A percentile compares a stretch with the other conserved stretches of the same genome.
Conservation (phyloP, 64 coral and sea anemone genomes). For the Pachyseris speciosa region DNA sequence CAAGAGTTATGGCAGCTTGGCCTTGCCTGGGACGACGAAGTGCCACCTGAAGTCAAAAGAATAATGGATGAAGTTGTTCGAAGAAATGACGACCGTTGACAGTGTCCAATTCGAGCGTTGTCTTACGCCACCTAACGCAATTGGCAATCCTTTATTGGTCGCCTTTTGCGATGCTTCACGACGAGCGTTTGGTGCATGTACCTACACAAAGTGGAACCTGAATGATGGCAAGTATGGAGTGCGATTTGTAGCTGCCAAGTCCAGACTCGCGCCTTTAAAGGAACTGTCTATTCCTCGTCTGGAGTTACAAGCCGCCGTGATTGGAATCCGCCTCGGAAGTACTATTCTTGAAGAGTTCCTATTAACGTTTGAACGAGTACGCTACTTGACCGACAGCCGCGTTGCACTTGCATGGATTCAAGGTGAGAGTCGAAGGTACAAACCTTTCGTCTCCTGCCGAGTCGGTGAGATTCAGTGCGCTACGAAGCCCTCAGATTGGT, state of each 20-base stretch:
- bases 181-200: conserved; percentile 40
- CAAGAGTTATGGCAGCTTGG: conserved; percentile 53
- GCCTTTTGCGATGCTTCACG: conserved; percentile 46
- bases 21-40: conserved; percentile 51
- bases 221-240: neutral
- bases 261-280: conserved; percentile 40
- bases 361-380: neutral
- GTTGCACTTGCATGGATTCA: conserved; percentile 31
- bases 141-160: neutral
- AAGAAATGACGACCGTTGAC: conserved; percentile 34
- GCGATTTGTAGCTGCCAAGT: conserved; percentile 33
- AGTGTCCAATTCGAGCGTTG: neutral
- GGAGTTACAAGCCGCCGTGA: conserved; percentile 58
- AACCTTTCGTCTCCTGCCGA: conserved; percentile 42
- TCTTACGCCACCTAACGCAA: neutral
- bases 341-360: neutral
- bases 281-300: conserved; percentile 40
- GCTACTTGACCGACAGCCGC: conserved; percentile 32
- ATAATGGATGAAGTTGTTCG: conserved; percentile 51
- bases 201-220: conserved; percentile 18
- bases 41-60: conserved; percentile 26
- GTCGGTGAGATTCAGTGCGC: conserved; percentile 44
- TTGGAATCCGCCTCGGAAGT: neutral
- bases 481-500: conserved; percentile 39
- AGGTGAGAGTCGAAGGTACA: neutral